phyloP scores from a whole-genome alignment of 2,888 invertebrate genomes.

The Plagodis pulveraria region DNA sequence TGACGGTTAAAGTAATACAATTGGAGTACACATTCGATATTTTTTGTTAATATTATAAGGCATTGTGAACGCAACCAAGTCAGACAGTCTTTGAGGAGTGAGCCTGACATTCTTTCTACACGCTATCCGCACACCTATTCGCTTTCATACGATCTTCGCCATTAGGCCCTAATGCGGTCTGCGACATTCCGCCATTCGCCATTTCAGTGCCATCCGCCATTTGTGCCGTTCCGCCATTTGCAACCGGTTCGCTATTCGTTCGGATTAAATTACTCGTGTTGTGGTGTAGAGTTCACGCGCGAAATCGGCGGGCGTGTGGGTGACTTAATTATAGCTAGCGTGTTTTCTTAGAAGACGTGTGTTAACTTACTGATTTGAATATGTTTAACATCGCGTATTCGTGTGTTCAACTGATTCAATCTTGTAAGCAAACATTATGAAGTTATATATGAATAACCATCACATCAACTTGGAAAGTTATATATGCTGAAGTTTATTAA shows the following conservation, averaged over 20 bases:
- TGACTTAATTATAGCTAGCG: not conserved
- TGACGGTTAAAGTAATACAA: too few species aligned
- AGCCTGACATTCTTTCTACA: conserved; percentile 20
- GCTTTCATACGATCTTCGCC: conserved; percentile 14
- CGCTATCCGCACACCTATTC: conserved; percentile 14
- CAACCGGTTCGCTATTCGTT: conserved; percentile 31
- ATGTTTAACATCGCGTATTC: too few species aligned
- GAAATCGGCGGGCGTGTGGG: conserved; percentile 8
- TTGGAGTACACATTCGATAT: too few species aligned
- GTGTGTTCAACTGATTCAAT: too few species aligned
- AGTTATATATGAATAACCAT: too few species aligned
- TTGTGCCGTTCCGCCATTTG: conserved; percentile 33
- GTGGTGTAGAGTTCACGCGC: conserved; percentile 11
- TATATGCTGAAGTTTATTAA: too few species aligned
- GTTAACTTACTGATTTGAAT: too few species aligned
- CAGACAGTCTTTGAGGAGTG: conserved; percentile 18
- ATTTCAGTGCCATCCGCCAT: conserved; percentile 26
- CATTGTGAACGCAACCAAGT: too few species aligned
- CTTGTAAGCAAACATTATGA: too few species aligned
- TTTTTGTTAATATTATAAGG: too few species aligned
- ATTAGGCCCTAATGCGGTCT: conserved; percentile 32
- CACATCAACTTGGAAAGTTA: too few species aligned
- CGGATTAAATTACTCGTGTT: conserved; percentile 36
- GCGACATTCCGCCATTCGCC: conserved; percentile 27
- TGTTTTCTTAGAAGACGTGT: conserved; percentile 2